Base-by-base conservation (phyloP, 2,888 invertebrate species). In the Cacoxenus indagator region DNA sequence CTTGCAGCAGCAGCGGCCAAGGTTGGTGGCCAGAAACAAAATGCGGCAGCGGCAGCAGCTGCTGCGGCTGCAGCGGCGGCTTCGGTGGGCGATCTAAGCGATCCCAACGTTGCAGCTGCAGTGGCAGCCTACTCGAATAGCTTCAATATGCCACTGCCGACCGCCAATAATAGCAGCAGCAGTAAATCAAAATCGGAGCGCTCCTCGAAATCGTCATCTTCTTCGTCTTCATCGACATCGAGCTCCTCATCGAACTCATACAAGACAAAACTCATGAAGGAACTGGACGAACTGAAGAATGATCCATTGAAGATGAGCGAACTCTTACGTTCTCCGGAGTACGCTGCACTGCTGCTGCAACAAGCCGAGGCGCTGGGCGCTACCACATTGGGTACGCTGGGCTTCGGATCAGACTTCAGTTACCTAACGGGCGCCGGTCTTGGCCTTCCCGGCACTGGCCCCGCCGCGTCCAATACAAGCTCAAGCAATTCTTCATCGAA, bases 271-370 rank as follows among this genome's bases (percentile, higher is more conserved):
- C 73, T 88, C 0, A 88, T 88, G 87, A 87, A 87, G 51, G 88
- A 88, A 67, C 73, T 88, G 48, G 88, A 88, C 54, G 87, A 88
- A 70, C 78, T 87, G 0, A 88, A 88, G 70, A 87, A 87, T 64
- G 88, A 88, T 79, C 87, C 88, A 1, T 70, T 87, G 2, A 88
- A 88, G 75, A 87, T 88, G 82, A 87, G 87, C 57, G 88, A 88
- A 68, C 73, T 88, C 1, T 87, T 88, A 73, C 83, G 88, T 0
- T 88, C 88, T 4, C 88, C 88, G 0, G 88, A 88, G 70, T 88
- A 88, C 70, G 88, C 88, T 0, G 87, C 88, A 0, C 72, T 88
- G 17, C 70, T 88, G 45, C 71, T 88, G 68, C 88, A 88, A 69
- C 88, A 88, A 71, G 88, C 88, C 0, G 87, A 88, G 68, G 87